Evolutionary conservation across 2,888 invertebrate genomes (phyloP).

Genomic region (Petrophora chlorosata): DNA sequence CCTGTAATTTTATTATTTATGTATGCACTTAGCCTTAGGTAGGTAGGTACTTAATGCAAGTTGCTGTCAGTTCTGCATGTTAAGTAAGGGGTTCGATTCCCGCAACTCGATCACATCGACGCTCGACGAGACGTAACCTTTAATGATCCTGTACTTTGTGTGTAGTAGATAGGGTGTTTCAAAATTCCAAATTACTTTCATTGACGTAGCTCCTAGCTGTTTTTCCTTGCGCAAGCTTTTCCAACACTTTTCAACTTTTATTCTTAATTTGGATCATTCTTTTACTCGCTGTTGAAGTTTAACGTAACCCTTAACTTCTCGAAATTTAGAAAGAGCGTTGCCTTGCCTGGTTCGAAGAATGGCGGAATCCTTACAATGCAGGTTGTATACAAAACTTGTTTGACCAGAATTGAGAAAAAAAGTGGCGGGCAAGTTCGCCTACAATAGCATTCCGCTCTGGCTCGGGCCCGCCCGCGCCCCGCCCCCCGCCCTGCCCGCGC

Average conservation of each 20-base stretch:
- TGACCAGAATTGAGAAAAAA: constrained; percentile 81
- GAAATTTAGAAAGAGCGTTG: constrained; percentile 75
- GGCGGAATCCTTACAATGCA: constrained; percentile 83
- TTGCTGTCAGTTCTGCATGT: constrained; percentile 1
- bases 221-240: not conserved
- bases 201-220: too few relatives aligned
- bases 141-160: too few relatives aligned
- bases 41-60: not conserved
- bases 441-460: constrained; percentile 80
- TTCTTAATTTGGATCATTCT: not conserved
- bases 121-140: too few relatives aligned
- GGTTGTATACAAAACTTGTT: constrained; percentile 83
- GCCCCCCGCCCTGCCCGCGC: constrained; percentile 58
- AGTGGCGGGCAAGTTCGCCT: constrained; percentile 82
- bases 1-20: too few relatives aligned
- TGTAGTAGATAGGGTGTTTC: too few relatives aligned
- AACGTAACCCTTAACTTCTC: constrained; percentile 56
- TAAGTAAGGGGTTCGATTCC: constrained; percentile 4
- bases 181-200: too few relatives aligned
- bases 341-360: constrained; percentile 73
- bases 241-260: not conserved
- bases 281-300: constrained; percentile 28
- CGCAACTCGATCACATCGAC: not conserved
- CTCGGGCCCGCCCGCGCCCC: constrained; percentile 65
- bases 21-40: too few relatives aligned